Base-by-base conservation (phyloP, 1,140 invertebrate species). In the Scylla paramamosain region DNA sequence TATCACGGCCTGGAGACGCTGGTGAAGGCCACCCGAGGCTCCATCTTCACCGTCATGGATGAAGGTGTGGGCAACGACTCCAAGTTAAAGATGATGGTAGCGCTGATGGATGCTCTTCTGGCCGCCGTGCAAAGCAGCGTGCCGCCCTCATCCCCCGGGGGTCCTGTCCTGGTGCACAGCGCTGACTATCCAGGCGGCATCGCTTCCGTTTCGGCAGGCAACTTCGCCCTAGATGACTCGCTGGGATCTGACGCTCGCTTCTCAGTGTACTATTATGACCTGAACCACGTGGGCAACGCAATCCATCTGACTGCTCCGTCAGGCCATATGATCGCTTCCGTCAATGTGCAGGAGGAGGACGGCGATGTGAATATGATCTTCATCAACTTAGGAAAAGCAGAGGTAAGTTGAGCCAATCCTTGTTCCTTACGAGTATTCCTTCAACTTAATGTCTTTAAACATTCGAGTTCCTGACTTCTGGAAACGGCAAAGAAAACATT, bases 41-140 rank as follows among this genome's bases (percentile, higher is more conserved):
- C 97, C 96, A 97, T 97, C 0, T 97, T 97, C 29, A 97, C 97
- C 67, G 97, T 97, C 96, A 96, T 97, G 88, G 97, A 97, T 93
- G 96, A 97, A 92, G 97, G 97, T 95, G 97, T 97, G 95, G 97
- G 97, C 29, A 97, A 97, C 94, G 96, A 96, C 25, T 96, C 96
- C 10, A 97, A 97, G 96, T 96, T 97, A 92, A 97, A 97, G 14
- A 97, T 97, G 83, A 97, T 98, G 96, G 97, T 97, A 52, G 96
- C 96, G 20, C 92, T 96, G 45, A 96, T 96, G 96, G 96, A 96
- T 83, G 96, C 96, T 20, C 90, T 96, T 7, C 93, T 96, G 14
- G 92, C 96, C 16, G 93, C 94, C 3, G 88, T 96, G n/a, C 92
- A 92, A 25, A 88, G 82, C 4, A 87, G 91, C 59, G 89, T 86